Evolutionary conservation across 2,113 vertebrate genomes (phyloP).

Genomic region (Rhipidura dahli): DNA sequence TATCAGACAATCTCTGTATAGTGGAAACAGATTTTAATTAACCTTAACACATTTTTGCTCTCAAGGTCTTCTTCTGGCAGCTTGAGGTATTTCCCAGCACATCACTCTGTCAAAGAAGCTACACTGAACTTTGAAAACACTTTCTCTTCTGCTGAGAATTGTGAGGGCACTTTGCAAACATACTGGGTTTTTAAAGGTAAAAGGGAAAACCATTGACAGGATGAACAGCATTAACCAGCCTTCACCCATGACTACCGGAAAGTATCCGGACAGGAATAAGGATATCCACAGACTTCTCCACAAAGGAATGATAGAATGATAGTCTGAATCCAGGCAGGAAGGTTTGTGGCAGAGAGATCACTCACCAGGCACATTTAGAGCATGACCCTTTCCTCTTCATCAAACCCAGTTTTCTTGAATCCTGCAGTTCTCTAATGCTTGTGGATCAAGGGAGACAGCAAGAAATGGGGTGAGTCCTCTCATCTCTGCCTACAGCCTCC

Average conservation of each 20-base stretch:
- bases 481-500: background rate
- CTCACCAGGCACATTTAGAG: background rate
- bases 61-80: background rate
- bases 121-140: background rate
- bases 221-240: background rate
- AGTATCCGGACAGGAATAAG: background rate
- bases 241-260: background rate
- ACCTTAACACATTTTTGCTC: background rate
- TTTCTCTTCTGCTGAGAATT: background rate
- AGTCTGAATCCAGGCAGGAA: background rate
- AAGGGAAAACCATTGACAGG: background rate
- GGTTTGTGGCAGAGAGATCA: background rate
- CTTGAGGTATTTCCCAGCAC: background rate
- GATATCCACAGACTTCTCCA: background rate
- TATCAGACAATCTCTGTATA: background rate
- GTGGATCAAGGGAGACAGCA: background rate
- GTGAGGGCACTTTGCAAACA: background rate
- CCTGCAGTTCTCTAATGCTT: background rate
- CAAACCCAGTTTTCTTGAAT: background rate
- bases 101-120: background rate
- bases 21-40: background rate
- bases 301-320: background rate
- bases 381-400: background rate
- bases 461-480: background rate
- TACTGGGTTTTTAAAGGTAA: background rate